These are phyloP conservation scores for Olivierus martensii DNA, from an alignment of 1,140 invertebrate genomes.

Conservation along the genomic window DNA sequence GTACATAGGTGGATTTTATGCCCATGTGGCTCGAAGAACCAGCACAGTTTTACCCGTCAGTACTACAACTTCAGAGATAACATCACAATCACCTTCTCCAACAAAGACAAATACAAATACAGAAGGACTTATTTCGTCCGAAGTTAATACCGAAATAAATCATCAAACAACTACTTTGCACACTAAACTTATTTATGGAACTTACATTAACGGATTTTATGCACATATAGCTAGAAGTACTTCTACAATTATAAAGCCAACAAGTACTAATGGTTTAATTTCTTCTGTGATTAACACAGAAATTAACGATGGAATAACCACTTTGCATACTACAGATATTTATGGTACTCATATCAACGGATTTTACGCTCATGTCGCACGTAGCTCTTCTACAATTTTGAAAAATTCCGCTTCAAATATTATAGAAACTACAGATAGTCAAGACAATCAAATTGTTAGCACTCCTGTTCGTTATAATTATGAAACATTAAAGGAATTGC, in stretches of 20 bases:
- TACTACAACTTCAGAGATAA: not conserved
- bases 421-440: too few relatives aligned
- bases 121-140: slow-evolving; percentile 63
- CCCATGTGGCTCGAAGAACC: slow-evolving; percentile 41
- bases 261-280: slow-evolving; percentile 48
- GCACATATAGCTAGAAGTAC: slow-evolving; percentile 45
- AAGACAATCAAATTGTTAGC: too few relatives aligned
- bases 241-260: slow-evolving; percentile 10
- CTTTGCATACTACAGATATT: slow-evolving; percentile 77
- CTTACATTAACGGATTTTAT: slow-evolving; percentile 72
- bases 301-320: slow-evolving; percentile 77
- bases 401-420: not conserved
- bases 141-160: slow-evolving; percentile 76
- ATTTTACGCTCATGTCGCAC: slow-evolving; percentile 61
- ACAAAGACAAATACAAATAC: too few relatives aligned
- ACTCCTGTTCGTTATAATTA: too few relatives aligned
- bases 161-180: slow-evolving; percentile 85
- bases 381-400: slow-evolving; percentile 11
- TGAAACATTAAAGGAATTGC: too few relatives aligned
- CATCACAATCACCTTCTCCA: too few relatives aligned
- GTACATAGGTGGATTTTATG: slow-evolving; percentile 72
- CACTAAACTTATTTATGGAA: slow-evolving; percentile 73
- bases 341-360: slow-evolving; percentile 72
- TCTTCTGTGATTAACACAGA: slow-evolving; percentile 77
- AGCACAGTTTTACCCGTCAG: not conserved